Percentiles rank a stretch among this genome's conserved stretches.
These are phyloP conservation scores for Leptodactylus fallax DNA, from an alignment of 2,797 vertebrate genomes.

Conservation along the genomic window DNA sequence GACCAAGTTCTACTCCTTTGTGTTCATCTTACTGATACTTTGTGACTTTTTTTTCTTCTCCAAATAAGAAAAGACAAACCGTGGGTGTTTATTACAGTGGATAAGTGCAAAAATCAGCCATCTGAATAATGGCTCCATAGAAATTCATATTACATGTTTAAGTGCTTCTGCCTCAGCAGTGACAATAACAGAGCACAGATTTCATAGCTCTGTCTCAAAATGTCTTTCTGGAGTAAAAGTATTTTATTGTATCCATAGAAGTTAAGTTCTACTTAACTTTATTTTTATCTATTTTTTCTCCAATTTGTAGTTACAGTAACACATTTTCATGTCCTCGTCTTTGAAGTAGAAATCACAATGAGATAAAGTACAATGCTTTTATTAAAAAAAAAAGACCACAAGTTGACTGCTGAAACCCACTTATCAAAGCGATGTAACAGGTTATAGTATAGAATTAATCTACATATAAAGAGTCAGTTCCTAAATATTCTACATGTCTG, in stretches of 20 bases:
- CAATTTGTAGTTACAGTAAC: not conserved
- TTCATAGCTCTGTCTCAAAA: slow-evolving; percentile 37
- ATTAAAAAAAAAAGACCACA: no score
- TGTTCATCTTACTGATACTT: not conserved
- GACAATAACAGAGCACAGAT: slow-evolving; percentile 13
- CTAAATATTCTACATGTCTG: no score
- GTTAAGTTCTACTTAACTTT: slow-evolving; percentile 9
- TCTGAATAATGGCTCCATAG: slow-evolving; percentile 52
- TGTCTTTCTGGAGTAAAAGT: slow-evolving; percentile 9
- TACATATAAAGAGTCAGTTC: no score
- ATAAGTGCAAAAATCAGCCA: slow-evolving; percentile 45
- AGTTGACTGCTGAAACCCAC: no score
- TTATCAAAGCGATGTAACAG: no score
- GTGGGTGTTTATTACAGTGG: slow-evolving; percentile 38
- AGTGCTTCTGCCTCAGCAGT: slow-evolving; percentile 33
- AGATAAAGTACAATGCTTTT: no score
- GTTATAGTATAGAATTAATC: no score
- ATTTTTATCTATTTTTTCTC: not conserved
- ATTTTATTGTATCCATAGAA: slow-evolving; percentile 39
- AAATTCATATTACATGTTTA: slow-evolving; percentile 53
- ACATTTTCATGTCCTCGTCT: not conserved
- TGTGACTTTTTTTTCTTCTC: slow-evolving; percentile 18
- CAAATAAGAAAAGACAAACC: slow-evolving; percentile 45
- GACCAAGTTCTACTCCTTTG: not conserved
- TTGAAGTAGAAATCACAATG: not conserved